Percentiles rank a stretch among this genome's conserved stretches.
Conservation (phyloP, 2,797 vertebrate genomes). For the Tragopan temminckii region DNA sequence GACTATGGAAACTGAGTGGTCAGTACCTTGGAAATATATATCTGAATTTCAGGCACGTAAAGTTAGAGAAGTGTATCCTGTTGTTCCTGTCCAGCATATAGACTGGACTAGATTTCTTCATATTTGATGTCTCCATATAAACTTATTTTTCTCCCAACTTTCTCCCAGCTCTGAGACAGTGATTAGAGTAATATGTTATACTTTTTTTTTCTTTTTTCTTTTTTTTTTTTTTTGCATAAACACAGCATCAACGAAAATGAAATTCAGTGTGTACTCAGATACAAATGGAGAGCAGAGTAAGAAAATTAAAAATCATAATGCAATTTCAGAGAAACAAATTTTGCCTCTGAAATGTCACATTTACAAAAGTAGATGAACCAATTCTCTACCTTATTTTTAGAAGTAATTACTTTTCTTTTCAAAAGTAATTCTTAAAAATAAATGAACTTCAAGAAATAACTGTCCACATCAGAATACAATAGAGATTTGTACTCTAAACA, state of each 20-base stretch:
- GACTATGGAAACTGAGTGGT: not conserved
- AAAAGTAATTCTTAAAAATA: not conserved
- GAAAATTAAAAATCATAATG: not conserved
- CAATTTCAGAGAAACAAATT: not conserved
- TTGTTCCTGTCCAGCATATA: not conserved
- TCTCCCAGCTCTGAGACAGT: not conserved
- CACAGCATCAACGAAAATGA: not conserved
- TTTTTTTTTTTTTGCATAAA: not conserved
- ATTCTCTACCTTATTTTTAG: not conserved
- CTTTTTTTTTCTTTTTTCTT: not conserved
- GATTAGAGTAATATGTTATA: not conserved
- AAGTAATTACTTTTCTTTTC: not conserved
- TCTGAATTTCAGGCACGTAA: not conserved
- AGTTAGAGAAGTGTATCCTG: not conserved
- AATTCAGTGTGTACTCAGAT: not conserved
- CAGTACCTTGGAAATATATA: not conserved
- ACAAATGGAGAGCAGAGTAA: not conserved
- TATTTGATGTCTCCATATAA: not conserved
- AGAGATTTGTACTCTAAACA: not conserved
- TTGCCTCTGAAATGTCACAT: not conserved
- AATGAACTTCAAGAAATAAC: not conserved
- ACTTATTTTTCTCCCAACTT: not conserved
- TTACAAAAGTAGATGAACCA: not conserved
- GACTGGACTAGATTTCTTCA: not conserved
- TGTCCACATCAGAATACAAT: not conserved